Evolutionary conservation across 2,797 vertebrate genomes (phyloP), one percentile per base, ranked within the genome.

Genomic region (Hydrocynus forskahlii): DNA sequence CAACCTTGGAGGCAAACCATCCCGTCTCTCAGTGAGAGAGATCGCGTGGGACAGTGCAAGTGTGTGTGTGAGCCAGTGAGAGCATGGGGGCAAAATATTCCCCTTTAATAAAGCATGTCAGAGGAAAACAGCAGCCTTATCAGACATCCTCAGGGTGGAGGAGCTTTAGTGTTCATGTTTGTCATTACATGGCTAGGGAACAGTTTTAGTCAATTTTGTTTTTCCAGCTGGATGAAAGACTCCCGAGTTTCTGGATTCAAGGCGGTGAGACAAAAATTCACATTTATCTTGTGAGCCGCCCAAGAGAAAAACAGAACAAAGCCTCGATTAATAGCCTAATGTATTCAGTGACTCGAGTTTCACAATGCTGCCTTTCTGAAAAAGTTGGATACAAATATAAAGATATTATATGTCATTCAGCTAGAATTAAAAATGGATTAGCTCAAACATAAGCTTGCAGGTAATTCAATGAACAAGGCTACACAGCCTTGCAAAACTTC

Each of bases 51-150:
- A 69, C 52, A 60, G 45, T 25, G 35, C 19, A 21, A 12, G 71
- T 10, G 35, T 64, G 64, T 79, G 71, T 79, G 72, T 71, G 72
- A 52, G 75, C 63, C 21, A 77, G 55, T 70, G 50, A 54, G 48
- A 40, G 50, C 71, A 74, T 29, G 23, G 68, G 43, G 71, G 64
- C 78, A 73, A 57, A 81, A 17, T 43, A 45, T 62, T 70, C 43
- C 19, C 50, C 17, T 75, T 78, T 63, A 75, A 78, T 68, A 74
- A 75, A 75, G 64, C 25, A 62, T 54, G 55, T 43, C 76, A 78
- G 57, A 52, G 66, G 68, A 62, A 64, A 78, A 84, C 69, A 78
- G 75, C 62, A 66, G 17, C 13, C 52, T 75, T 84, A 81, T 81
- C 79, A 57, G 63, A 68, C 12, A 63, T 64, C 63, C 52, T 66